Evolutionary conservation across 2,113 vertebrate genomes (phyloP).

Genomic region (Nicator chloris): DNA sequence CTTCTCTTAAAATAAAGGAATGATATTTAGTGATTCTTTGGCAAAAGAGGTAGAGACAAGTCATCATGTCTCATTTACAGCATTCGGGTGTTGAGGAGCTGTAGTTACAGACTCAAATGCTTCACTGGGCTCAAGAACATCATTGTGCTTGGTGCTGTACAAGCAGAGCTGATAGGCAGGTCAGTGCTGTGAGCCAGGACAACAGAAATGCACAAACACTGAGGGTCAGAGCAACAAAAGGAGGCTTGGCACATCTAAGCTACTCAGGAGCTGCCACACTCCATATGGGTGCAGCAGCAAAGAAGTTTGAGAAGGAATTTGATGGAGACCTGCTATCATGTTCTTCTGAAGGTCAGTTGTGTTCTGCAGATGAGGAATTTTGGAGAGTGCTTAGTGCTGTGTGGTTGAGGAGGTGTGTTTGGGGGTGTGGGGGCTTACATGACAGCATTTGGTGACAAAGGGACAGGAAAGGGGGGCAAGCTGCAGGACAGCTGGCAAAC

Average conservation of each 20-base stretch:
- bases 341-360: background rate
- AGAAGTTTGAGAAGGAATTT: background rate
- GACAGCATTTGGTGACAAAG: background rate
- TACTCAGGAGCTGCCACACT: background rate
- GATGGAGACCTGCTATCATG: background rate
- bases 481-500: background rate
- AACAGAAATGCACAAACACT: background rate
- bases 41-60: background rate
- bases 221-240: background rate
- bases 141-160: background rate
- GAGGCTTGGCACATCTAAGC: background rate
- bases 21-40: background rate
- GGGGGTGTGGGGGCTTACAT: background rate
- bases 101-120: background rate
- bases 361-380: background rate
- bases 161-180: no score
- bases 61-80: background rate
- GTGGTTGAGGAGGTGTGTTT: accelerated
- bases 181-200: background rate
- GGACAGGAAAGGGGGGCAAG: background rate
- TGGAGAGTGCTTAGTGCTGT: no score
- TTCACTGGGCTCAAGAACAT: background rate
- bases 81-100: background rate
- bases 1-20: background rate
- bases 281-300: accelerated